phyloP scores from a whole-genome alignment of 2,113 vertebrate genomes.

The Asarcornis scutulata region DNA sequence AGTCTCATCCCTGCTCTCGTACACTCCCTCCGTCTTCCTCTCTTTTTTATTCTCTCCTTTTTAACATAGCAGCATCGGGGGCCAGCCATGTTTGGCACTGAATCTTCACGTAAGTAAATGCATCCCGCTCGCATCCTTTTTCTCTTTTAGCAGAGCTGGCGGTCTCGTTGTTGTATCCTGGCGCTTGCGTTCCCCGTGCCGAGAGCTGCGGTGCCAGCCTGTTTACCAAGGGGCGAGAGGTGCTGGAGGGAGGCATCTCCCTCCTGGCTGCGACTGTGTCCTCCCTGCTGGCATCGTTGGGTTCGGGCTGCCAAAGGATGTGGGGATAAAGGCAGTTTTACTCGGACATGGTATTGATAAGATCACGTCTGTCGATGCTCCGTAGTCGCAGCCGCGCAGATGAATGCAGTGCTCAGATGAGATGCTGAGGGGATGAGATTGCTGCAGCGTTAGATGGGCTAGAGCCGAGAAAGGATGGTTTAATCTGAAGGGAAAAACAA shows the following conservation, averaged over 20 bases:
- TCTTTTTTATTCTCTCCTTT: constrained; percentile 64
- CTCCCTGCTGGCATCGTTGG: constrained; percentile 26
- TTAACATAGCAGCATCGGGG: constrained; percentile 86
- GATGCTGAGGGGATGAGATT: neutral
- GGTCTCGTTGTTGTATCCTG: constrained; percentile 7
- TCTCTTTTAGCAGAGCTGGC: constrained; percentile 52
- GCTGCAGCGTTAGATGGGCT: constrained; percentile 24
- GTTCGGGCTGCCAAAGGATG: constrained; percentile 50
- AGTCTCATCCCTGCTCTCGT: constrained; percentile 83
- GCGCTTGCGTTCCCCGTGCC: constrained; percentile 12
- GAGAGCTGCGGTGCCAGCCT: constrained; percentile 31
- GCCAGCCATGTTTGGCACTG: constrained; percentile 99
- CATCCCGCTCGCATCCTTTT: constrained; percentile 65
- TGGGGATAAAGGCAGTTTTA: constrained; percentile 15
- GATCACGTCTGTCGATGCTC: constrained; percentile 44
- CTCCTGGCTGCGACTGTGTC: constrained; percentile 38
- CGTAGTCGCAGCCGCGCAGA: neutral
- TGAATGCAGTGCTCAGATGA: neutral
- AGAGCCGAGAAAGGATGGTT: constrained; percentile 19
- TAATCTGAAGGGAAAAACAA: neutral
- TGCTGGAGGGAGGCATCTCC: constrained; percentile 32
- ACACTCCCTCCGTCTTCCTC: constrained; percentile 64
- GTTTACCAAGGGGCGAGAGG: neutral
- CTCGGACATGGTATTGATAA: constrained; percentile 52
- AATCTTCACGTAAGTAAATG: constrained; percentile 97